Evolutionary conservation across 2,888 invertebrate genomes (phyloP), one percentile per base, ranked within the genome.

Genomic region (Seira ritae): DNA sequence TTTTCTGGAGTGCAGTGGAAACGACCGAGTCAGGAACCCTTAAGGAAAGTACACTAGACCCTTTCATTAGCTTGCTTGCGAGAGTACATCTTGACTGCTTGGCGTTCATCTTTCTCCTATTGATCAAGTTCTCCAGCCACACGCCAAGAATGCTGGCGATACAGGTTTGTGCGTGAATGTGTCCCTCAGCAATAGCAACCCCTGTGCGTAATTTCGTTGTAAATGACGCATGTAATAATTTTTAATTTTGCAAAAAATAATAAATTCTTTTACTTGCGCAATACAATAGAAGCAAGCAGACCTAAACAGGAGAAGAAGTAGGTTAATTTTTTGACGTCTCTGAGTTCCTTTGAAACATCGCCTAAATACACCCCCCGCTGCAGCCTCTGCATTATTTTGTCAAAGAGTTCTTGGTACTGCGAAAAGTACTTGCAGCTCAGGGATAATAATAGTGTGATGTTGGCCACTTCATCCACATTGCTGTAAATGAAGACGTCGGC

Each of bases 401-500:
- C 81, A 69, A 85, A 65, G 0, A 85, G 62, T 19, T 66, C 60
- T n/a, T 72, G 50, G 0, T 79, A 69, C 65, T 69, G 80, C 0
- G 46, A 62, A 0, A 83, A 15, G 0, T 66, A 17, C 0, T 50
- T 3, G 22, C 62, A 80, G 10, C 70, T 79, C n/a, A 77, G 60
- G 20, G 78, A 65, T 20, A 87, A 37, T 2, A 60, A 37, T 6
- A 80, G 55, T 20, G 85, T 65, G n/a, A 86, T 84, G 55, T 85
- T 84, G 15, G 81, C 85, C 37, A 85, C 66, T 55, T 67, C 23
- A 68, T 83, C 84, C 12, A 83, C 19, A 75, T 87, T 85, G 8
- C 68, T 75, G 17, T 84, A 68, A 17, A 72, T 65, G 8, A 87
- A 81, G 0, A 84, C 86, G n/a, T 84, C 55, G 6, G 84, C 75